Evolutionary conservation across 92 coral and sea anemone species (phyloP), one percentile per base, ranked within the genome.

Genomic region (Palythoa grandiflora): DNA sequence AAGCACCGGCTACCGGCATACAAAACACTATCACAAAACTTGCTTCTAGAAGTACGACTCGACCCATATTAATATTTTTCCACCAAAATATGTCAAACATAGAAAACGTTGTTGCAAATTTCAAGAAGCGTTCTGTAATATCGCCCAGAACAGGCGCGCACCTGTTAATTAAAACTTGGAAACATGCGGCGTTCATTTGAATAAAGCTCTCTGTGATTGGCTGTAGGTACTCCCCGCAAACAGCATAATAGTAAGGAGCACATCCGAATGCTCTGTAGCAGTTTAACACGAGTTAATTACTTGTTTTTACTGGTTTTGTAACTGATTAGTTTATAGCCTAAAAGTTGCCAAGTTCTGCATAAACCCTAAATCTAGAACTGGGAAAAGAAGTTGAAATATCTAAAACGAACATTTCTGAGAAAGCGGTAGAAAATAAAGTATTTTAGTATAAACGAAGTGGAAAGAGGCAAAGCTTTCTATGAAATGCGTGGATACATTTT

Each of bases 141-240:
- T 81, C 75, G 76, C 86, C 75, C 48, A 20, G 48, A 37, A 81
- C 47, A 51, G 10, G 61, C 5, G 68, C 59, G 84, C 86, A 81
- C 75, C 86, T 81, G 86, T 39, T 81, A 81, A 81, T 81, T 65
- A 53, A 81, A 68, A 48, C 63, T 66, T 44, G 50, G 86, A 44
- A 81, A 81, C 86, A 65, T 47, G 37, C 39, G 76, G 73, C 60
- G 73, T 81, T 81, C 68, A 78, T 52, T 44, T 66, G 47, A 9
- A 65, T 10, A 65, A 15, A 16, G 48, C 75, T 19, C 11, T 14
- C 47, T 12, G 50, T 21, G 86, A 81, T 81, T 81, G 86, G 86
- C 14, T 48, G 11, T 48, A 1, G 61, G 12, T 1, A 40, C 66
- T 47, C 13, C 20, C 75, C 73, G 71, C 86, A 81, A 65, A 47